Conservation (phyloP, 53 echinoderm and acorn worm genomes). For the Zoroaster sp. region DNA sequence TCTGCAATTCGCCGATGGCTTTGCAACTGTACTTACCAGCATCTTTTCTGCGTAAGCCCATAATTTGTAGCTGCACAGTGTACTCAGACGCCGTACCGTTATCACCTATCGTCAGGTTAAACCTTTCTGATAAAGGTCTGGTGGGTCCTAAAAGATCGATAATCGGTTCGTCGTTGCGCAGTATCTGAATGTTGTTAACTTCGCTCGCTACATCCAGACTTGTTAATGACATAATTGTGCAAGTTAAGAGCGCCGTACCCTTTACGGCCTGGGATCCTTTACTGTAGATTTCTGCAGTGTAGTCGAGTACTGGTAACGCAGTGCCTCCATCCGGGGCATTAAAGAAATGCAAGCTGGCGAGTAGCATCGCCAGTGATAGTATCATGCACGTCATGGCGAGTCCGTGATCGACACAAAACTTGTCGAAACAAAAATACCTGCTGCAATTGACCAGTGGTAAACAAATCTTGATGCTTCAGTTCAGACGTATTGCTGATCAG, state of each 20-base stretch:
- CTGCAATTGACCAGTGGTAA: no score
- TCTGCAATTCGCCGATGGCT: background rate
- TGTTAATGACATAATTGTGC: background rate
- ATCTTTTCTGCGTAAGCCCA: background rate
- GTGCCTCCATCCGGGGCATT: background rate
- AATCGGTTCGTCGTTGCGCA: background rate
- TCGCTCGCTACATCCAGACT: background rate
- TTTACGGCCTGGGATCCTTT: background rate
- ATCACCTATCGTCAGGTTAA: background rate
- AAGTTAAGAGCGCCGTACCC: background rate
- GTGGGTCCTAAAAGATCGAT: background rate
- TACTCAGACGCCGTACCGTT: background rate
- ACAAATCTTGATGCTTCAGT: no score
- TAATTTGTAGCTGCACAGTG: background rate
- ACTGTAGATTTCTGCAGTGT: background rate
- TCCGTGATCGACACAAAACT: background rate
- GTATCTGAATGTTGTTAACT: background rate
- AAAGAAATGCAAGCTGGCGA: background rate
- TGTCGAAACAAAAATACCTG: no score
- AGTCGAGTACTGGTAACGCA: background rate
- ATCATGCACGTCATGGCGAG: background rate
- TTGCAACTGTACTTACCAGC: constrained; percentile 22
- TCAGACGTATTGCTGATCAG: no score
- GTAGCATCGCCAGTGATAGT: background rate
- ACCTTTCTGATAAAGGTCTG: background rate